A percentile compares a stretch with the other conserved stretches of the same genome.
These are phyloP conservation scores for Zaprionus ornatus DNA, from an alignment of 1,140 invertebrate genomes.

Conservation along the genomic window DNA sequence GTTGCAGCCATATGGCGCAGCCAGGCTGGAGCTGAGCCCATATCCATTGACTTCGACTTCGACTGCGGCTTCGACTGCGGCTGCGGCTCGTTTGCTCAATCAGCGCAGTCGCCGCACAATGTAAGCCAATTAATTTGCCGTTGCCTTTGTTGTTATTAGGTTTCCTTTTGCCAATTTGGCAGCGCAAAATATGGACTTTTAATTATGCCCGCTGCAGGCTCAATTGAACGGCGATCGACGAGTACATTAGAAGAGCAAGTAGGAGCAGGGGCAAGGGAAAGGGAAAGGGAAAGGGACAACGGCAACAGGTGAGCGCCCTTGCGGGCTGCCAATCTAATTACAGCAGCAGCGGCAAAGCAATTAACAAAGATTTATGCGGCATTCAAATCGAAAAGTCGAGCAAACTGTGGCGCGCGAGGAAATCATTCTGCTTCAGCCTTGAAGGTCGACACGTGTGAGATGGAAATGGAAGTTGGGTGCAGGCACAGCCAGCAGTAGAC, in stretches of 20 bases:
- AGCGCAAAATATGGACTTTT: constrained; percentile 72
- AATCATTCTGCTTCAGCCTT: constrained; percentile 64
- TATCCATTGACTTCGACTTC: constrained; percentile 28
- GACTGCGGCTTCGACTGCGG: no score
- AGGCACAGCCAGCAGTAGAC: neutral
- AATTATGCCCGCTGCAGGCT: constrained; percentile 64
- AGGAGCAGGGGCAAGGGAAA: neutral
- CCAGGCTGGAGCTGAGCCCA: constrained; percentile 25
- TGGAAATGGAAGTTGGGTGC: neutral
- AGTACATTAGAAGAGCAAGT: constrained; percentile 60
- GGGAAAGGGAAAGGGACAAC: neutral
- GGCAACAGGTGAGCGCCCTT: constrained; percentile 31
- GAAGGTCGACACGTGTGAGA: constrained; percentile 70
- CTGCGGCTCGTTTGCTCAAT: constrained; percentile 52
- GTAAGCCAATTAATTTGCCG: constrained; percentile 72
- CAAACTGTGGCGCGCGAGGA: constrained; percentile 24
- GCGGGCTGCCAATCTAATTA: constrained; percentile 34
- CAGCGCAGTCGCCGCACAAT: constrained; percentile 48
- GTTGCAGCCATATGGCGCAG: constrained; percentile 42
- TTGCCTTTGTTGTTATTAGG: constrained; percentile 4
- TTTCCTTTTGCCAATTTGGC: constrained; percentile 52
- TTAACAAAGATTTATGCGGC: constrained; percentile 10
- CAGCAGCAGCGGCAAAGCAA: constrained; percentile 15
- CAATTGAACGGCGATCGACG: constrained; percentile 58
- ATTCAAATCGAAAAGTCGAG: constrained; percentile 43